Base-by-base conservation (phyloP, 1,140 invertebrate species). In the Aphidius ervi region DNA sequence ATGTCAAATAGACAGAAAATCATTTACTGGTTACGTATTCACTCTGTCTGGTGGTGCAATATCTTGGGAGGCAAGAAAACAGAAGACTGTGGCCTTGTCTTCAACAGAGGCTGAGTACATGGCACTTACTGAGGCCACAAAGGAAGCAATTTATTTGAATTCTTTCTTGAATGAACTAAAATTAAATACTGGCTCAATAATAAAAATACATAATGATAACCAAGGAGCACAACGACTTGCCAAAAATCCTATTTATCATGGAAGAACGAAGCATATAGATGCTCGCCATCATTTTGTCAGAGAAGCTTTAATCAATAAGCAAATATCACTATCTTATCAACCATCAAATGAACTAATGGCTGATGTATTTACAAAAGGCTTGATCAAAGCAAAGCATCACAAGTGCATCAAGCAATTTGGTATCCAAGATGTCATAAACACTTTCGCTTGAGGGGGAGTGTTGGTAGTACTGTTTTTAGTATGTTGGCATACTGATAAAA, bases 51-150 rank as follows among this genome's bases (percentile, higher is more conserved):
- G 48, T 37, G 39, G 39, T 50, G 47, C 47, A 6, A 45, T 58
- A 9, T 42, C 39, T 9, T 58, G 57, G 48, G 39, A 48, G 6
- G 37, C 57, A n/a, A 9, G 41, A n/a, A 40, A 48, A 9, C 41
- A 58, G 10, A 40, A 31, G 10, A 42, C 37, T 20, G 42, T 58
- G 7, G 10, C 47, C 23, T 23, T 42, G 5, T 50, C 46, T 46
- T 75, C 68, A 8, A 76, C 75, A 56, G 77, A 81, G 59, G 68
- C 75, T 6, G 78, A 81, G 54, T 81, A 79, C 58, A 68, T 73
- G 41, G 72, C 75, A 1, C 57, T 75, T 1, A 9, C 68, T 0
- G 67, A 75, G n/a, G 63, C 61, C 8, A 50, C 66, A 1, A 75
- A 71, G 47, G 76, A 76, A 56, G 63, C 67, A 4, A 62, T 74